Evolutionary conservation across 37 sponge, comb jelly and placozoan genomes (phyloP), one percentile per base, ranked within the genome.

Genomic region (Aphrocallistes beatrix): DNA sequence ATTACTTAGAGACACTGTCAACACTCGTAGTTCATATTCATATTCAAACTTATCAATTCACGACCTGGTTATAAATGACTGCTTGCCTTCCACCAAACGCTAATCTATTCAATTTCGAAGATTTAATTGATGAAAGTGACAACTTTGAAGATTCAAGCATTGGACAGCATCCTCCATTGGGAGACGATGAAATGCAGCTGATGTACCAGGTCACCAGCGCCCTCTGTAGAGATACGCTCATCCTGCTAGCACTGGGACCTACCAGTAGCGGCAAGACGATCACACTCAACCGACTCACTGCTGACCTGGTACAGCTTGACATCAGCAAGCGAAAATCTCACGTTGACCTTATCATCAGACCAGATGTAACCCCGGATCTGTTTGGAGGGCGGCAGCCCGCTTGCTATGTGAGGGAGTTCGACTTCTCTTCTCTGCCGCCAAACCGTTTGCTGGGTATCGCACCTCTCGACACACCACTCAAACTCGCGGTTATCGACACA

Each of bases 361-460:
- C 75, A 13, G 75, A 60, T 6, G n/a, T n/a, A n/a, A 21, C 34
- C 6, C 21, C 6, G 3, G 75, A 60, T 13, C 75, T 60, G 75
- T 60, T 60, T 30, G 75, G n/a, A 3, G 75, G 75, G 21, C 25
- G 75, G 34, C 75, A 60, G 6, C 75, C 75, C 34, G n/a, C 75
- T 30, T 60, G 75, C 34, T 60, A 60, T 30, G 75, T 60, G 25
- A 60, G 75, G 34, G 75, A 60, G 75, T 60, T 60, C 75, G 75
- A 28, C 34, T 60, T 60, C 75, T 60, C 75, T 13, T 60, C 75
- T 13, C 8, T 60, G 28, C 75, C 75, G 25, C 75, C 75, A 3
- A 60, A 28, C 8, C 25, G 75, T 6, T 25, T 60, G 75, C 75
- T 60, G 75, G 75, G 75, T 13, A 60, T 60, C 3, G 75, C 8